These are phyloP conservation scores for Macrosiphum euphorbiae DNA, from an alignment of 2,888 invertebrate species.

Conservation along the genomic window DNA sequence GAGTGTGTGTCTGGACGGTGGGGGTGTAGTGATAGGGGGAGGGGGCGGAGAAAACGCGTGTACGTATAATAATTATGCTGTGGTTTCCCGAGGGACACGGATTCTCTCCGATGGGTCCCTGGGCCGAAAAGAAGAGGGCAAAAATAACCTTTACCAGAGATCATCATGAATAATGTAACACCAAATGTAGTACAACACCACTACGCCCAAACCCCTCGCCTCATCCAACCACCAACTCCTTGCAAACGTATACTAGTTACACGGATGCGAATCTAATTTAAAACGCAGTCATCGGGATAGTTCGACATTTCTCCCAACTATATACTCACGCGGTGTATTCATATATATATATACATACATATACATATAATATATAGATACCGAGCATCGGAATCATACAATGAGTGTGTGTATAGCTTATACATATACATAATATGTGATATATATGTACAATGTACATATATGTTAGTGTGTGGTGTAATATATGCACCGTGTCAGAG, in stretches of 20 bases:
- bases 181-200: conserved; percentile 50
- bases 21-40: not conserved
- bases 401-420: not conserved
- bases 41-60: conserved; percentile 33
- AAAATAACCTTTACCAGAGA: conserved; percentile 61
- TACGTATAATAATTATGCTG: conserved; percentile 52
- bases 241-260: conserved; percentile 48
- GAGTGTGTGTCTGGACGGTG: not conserved
- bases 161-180: conserved; percentile 64
- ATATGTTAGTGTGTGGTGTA: conserved; percentile 8
- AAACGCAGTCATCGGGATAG: conserved; percentile 60
- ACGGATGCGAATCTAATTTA: conserved; percentile 60
- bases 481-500: conserved; percentile 49
- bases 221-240: not conserved
- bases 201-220: not conserved
- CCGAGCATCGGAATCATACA: not conserved
- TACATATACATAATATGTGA: not conserved
- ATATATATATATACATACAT: not conserved
- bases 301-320: conserved; percentile 51
- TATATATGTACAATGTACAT: no score
- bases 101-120: conserved; percentile 58
- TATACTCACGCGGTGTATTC: not conserved
- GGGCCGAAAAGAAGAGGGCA: conserved; percentile 62
- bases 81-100: conserved; percentile 54
- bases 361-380: not conserved